Conservation (phyloP, 2,797 vertebrate species). For the Poeciliopsis infans region DNA sequence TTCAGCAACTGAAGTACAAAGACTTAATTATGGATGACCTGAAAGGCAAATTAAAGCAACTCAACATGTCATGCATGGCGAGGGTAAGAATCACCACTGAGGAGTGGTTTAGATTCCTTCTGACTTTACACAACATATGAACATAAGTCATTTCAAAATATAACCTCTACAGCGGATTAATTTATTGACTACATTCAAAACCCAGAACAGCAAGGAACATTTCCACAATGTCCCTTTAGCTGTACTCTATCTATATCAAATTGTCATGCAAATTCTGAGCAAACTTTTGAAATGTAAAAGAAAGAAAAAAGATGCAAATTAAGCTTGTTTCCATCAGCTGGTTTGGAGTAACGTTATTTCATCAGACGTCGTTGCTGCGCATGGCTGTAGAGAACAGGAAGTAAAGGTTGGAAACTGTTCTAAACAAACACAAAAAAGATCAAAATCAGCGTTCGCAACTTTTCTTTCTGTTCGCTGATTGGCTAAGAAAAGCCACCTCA, state of each 20-base stretch:
- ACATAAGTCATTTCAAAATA: neutral
- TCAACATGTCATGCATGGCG: slow-evolving; percentile 61
- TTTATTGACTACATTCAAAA: neutral
- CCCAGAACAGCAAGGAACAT: neutral
- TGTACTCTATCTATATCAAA: neutral
- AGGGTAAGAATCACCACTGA: slow-evolving; percentile 47
- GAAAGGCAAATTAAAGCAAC: slow-evolving; percentile 40
- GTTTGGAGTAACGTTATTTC: neutral
- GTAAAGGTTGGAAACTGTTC: too few species aligned
- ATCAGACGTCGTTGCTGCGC: neutral
- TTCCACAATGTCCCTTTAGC: neutral
- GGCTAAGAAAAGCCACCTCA: too few species aligned
- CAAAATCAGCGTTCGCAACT: too few species aligned
- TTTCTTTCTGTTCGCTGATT: too few species aligned
- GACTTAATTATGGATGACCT: slow-evolving; percentile 59
- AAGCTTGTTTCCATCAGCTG: too few species aligned
- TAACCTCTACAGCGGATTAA: neutral
- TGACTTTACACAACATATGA: neutral
- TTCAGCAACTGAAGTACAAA: slow-evolving; percentile 66
- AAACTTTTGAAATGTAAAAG: neutral
- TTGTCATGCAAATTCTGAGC: neutral
- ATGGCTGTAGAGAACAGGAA: too few species aligned
- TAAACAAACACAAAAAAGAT: too few species aligned
- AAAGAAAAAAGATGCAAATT: neutral
- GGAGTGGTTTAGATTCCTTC: neutral